Evolutionary conservation across 2,888 invertebrate species (phyloP).

Genomic region (Pseudeuparius sepicola): DNA sequence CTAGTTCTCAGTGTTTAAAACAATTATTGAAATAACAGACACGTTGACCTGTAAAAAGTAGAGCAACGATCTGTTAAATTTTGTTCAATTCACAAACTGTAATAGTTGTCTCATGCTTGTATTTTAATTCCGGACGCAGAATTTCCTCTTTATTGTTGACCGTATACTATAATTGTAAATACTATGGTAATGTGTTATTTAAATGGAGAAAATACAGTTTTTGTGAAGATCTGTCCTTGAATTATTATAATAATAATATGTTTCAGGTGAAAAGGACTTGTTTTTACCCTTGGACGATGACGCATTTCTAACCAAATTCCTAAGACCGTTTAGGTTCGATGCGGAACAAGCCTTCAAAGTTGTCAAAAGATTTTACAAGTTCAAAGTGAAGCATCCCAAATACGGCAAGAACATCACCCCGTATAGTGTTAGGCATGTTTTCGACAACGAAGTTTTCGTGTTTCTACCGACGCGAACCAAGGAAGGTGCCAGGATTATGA

Average conservation of each 20-base stretch:
- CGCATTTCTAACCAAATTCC: slow-evolving; percentile 63
- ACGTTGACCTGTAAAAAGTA: too few relatives aligned
- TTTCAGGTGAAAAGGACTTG: slow-evolving; percentile 55
- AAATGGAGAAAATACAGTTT: too few relatives aligned
- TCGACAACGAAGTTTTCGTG: slow-evolving; percentile 54
- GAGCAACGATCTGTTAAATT: too few relatives aligned
- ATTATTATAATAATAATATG: too few relatives aligned
- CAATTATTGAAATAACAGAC: too few relatives aligned
- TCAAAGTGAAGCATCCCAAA: slow-evolving; percentile 51
- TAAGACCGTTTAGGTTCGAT: slow-evolving; percentile 81
- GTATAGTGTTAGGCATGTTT: slow-evolving; percentile 48
- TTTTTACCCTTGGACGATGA: slow-evolving; percentile 58
- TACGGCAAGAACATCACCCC: slow-evolving; percentile 59
- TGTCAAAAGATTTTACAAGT: slow-evolving; percentile 64
- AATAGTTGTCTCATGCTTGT: too few relatives aligned
- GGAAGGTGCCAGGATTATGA: slow-evolving; percentile 56
- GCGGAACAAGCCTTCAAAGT: slow-evolving; percentile 68
- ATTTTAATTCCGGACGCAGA: too few relatives aligned
- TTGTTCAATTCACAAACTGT: too few relatives aligned
- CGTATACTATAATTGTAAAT: not conserved
- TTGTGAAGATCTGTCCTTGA: too few relatives aligned
- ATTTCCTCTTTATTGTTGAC: not conserved
- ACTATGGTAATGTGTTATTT: too few relatives aligned
- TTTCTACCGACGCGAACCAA: slow-evolving; percentile 60
- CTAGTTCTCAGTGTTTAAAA: too few relatives aligned